A percentile compares a stretch with the other conserved stretches of the same genome.
These are phyloP conservation scores for Phrynosoma blainvillii DNA, from an alignment of 2,113 vertebrate genomes.

Conservation along the genomic window DNA sequence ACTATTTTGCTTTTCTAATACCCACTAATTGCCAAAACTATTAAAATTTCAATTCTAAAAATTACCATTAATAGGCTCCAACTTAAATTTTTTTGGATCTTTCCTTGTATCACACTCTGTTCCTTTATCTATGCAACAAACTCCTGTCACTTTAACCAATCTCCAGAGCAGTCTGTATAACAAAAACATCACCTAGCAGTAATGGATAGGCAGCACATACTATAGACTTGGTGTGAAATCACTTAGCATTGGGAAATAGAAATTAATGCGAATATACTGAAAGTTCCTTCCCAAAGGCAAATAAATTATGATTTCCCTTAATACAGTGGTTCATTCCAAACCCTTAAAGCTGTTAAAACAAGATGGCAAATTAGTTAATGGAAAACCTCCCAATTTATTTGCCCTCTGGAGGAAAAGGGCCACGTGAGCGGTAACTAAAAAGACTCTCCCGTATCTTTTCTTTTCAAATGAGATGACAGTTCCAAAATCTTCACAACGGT, in stretches of 20 bases:
- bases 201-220: background rate
- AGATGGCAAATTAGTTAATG: background rate
- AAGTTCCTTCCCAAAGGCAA: background rate
- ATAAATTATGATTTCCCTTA: background rate
- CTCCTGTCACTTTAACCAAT: background rate
- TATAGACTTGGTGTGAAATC: background rate
- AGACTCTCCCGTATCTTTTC: background rate
- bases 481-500: background rate
- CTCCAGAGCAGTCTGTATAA: background rate
- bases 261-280: background rate
- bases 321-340: background rate
- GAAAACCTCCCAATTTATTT: background rate
- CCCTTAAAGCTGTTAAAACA: background rate
- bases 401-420: background rate
- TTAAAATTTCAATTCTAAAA: background rate
- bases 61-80: background rate
- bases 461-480: background rate
- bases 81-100: background rate
- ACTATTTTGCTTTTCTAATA: background rate
- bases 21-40: background rate
- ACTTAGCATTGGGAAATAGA: background rate
- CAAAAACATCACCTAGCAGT: background rate
- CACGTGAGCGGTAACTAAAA: no score
- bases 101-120: background rate
- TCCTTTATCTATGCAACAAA: background rate